Conservation (phyloP, 2,797 vertebrate genomes). For the Yasuhikotakia modesta region DNA sequence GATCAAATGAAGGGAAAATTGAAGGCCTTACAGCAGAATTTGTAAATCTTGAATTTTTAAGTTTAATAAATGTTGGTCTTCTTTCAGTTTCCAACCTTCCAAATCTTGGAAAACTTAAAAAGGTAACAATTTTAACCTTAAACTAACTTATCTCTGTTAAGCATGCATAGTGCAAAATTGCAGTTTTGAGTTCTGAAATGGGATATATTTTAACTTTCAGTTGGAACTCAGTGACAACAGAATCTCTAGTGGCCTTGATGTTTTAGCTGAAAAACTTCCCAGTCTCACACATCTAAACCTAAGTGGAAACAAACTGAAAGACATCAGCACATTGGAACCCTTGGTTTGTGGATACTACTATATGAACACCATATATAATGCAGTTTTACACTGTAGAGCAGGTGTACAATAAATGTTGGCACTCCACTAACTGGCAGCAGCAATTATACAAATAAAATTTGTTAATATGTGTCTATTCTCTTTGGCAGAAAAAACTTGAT, state of each 20-base stretch:
- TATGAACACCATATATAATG: not conserved
- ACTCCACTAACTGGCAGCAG: not conserved
- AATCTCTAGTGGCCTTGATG: constrained; percentile 89
- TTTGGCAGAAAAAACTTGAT: constrained; percentile 87
- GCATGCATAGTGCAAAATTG: not conserved
- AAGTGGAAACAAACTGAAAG: constrained; percentile 94
- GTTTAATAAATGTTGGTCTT: constrained; percentile 91
- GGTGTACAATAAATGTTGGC: not conserved
- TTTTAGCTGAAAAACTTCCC: constrained; percentile 91
- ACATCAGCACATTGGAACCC: constrained; percentile 92
- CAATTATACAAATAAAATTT: not conserved
- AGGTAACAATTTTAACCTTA: constrained; percentile 74
- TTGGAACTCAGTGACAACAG: constrained; percentile 93
- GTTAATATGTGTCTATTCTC: constrained; percentile 1
- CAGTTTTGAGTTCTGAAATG: constrained; percentile 2
- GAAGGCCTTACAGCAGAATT: constrained; percentile 90
- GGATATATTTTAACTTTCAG: constrained; percentile 65
- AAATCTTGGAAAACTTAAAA: constrained; percentile 92
- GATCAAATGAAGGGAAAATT: constrained; percentile 87
- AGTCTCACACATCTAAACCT: constrained; percentile 93
- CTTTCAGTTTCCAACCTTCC: constrained; percentile 89
- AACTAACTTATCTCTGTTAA: not conserved
- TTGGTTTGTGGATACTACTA: constrained; percentile 74
- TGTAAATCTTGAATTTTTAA: constrained; percentile 91
- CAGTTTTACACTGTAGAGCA: not conserved